Conservation (phyloP, 1,140 invertebrate genomes). For the Drosophila neocordata region DNA sequence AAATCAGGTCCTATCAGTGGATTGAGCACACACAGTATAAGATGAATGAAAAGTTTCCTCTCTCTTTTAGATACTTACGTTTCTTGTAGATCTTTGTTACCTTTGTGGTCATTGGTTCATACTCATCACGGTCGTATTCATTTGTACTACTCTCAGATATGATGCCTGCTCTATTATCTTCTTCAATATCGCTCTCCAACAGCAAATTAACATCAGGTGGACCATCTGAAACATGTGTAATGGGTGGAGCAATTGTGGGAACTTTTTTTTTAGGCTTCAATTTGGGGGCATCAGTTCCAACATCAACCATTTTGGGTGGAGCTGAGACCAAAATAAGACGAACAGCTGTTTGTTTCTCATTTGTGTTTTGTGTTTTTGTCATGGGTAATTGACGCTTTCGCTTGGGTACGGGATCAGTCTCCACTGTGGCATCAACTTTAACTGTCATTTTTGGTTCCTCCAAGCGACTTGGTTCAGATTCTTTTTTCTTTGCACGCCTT, state of each 20-base stretch:
- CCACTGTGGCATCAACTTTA: neutral
- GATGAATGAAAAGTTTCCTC: neutral
- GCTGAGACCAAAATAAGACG: neutral
- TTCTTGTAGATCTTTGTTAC: constrained; percentile 55
- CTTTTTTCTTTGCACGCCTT: neutral
- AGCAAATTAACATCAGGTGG: too few species aligned
- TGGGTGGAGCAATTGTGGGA: too few species aligned
- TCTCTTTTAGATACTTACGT: constrained; percentile 32
- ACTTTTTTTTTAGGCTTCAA: neutral
- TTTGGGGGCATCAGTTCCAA: neutral
- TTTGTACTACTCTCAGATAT: neutral
- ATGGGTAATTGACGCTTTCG: too few species aligned
- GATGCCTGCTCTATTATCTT: neutral
- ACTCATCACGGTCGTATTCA: constrained; percentile 37
- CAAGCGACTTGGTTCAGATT: neutral
- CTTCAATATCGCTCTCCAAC: neutral
- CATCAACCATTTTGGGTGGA: constrained; percentile 1
- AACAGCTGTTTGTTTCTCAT: neutral
- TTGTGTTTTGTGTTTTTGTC: neutral
- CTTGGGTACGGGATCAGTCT: too few species aligned
- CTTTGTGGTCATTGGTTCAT: constrained; percentile 47
- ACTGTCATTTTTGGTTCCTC: neutral
- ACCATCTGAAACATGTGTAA: too few species aligned
- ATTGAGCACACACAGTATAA: neutral
- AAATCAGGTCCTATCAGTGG: constrained; percentile 17